Base-by-base conservation (phyloP, 2,888 invertebrate genomes). In the Eurytoma californica region DNA sequence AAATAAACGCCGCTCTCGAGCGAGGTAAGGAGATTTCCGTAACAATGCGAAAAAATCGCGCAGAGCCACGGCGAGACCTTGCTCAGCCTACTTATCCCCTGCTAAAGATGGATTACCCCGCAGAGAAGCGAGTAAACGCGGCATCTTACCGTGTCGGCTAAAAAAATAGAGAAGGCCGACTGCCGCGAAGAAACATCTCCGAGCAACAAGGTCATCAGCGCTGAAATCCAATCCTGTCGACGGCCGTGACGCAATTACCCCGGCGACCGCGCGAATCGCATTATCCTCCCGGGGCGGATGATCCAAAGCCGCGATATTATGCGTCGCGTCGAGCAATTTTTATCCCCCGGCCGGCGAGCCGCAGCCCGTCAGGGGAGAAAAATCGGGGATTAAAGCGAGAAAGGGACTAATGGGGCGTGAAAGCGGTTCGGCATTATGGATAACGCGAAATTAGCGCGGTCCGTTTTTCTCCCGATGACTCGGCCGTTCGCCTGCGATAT, bases 171-270 rank as follows among this genome's bases (percentile, higher is more conserved):
- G 58, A 2, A 53, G 16, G 14, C 53, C 28, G 3, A 24, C 13
- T 28, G 7, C 28, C 20, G 49, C 24, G n/a, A 24, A 57, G 47
- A 58, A n/a, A 51, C 18, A 16, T 47, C 53, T 28, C 49, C 63
- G 70, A 18, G 12, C 0, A 5, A 24, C n/a, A 20, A 9, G 14
- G 7, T 51, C 51, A 30, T 83, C 86, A 83, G 53, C 83, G 86
- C 86, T 81, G 84, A 84, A 47, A 66, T 61, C 61, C 30, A 61
- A 14, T 61, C 61, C n/a, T 39, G 28, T 24, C 9, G 9, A 63
- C 14, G 14, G 16, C 47, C 84, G 84, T 87, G 88, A 88, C 84
- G 83, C 84, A 85, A 88, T 89, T 89, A 88, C 86, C 83, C 75
- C 13, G 55, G 20, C 65, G 81, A 68, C 61, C 84, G 84, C 85